Evolutionary conservation across 2,888 invertebrate genomes (phyloP).

Genomic region (Melanostoma mellinum): DNA sequence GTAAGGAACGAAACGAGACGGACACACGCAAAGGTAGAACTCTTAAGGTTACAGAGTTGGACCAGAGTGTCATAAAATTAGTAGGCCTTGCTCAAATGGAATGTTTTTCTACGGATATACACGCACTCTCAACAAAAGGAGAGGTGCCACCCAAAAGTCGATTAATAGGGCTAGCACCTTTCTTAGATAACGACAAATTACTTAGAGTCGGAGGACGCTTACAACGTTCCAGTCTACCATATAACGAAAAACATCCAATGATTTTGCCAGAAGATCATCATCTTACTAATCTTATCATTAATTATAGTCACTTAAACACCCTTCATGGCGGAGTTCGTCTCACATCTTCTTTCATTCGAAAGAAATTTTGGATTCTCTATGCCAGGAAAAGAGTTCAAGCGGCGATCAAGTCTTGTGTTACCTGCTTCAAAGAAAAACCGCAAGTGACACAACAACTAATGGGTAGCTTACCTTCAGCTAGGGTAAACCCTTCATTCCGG

Average conservation of each 20-base stretch:
- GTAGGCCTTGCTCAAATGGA: not conserved
- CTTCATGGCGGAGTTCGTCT: conserved; percentile 31
- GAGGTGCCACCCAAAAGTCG: not conserved
- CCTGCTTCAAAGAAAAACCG: conserved; percentile 42
- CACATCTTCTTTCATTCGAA: not conserved
- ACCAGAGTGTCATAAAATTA: not conserved
- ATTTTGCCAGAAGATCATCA: conserved; percentile 27
- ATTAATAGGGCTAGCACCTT: not conserved
- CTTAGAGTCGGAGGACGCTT: conserved; percentile 42
- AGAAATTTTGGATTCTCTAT: conserved; percentile 40
- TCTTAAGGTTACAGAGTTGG: not conserved
- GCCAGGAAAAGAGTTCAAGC: conserved; percentile 2
- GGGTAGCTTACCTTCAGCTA: conserved; percentile 43
- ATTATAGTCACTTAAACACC: conserved; percentile 23
- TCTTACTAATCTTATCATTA: conserved; percentile 22
- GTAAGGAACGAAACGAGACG: not conserved
- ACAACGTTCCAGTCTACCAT: conserved; percentile 17
- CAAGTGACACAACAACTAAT: conserved; percentile 48
- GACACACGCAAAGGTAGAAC: not conserved
- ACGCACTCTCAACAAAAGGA: not conserved
- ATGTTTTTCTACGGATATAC: not conserved
- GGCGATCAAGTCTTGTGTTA: conserved; percentile 8
- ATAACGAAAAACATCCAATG: conserved; percentile 46
- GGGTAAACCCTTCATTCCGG: conserved; percentile 40
- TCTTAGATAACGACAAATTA: conserved; percentile 9